Percentiles rank a stretch among this genome's conserved stretches.
phyloP scores from a whole-genome alignment of 2,888 invertebrate species.

The Parnassius smintheus region DNA sequence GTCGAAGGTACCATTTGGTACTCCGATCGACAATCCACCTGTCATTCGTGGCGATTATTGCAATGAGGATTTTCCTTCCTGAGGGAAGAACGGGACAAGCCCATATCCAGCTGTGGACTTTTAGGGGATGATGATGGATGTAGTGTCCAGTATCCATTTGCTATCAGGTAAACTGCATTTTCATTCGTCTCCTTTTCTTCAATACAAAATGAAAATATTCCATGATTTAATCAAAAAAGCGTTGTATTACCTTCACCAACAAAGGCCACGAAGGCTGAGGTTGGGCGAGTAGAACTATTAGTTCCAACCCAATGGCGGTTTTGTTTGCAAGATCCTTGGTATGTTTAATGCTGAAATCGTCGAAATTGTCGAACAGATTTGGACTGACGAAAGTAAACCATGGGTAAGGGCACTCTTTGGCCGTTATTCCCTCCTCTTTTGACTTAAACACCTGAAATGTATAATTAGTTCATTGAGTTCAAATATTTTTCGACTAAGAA shows the following conservation, averaged over 20 bases:
- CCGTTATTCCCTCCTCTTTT: slow-evolving; percentile 37
- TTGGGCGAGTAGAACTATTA: slow-evolving; percentile 86
- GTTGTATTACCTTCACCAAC: slow-evolving; percentile 83
- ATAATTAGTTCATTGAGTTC: neutral
- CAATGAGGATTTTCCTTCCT: no score
- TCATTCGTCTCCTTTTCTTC: no score
- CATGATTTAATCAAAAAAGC: neutral
- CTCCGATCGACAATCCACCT: no score
- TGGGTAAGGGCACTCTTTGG: slow-evolving; percentile 78
- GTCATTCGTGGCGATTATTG: no score
- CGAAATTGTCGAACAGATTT: slow-evolving; percentile 76
- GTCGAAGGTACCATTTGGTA: no score
- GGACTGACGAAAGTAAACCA: slow-evolving; percentile 88
- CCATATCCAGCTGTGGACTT: no score
- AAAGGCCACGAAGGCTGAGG: slow-evolving; percentile 90
- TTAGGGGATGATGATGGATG: no score
- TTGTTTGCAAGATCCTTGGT: slow-evolving; percentile 78
- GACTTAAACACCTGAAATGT: slow-evolving; percentile 61
- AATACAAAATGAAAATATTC: no score
- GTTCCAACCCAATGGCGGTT: slow-evolving; percentile 85
- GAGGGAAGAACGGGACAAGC: no score
- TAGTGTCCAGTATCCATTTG: no score
- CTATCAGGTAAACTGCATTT: no score
- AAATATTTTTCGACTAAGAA: no score
- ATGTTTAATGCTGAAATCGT: slow-evolving; percentile 54